Base-by-base conservation (phyloP, 2,113 vertebrate species). In the Mastomys natalensis region DNA sequence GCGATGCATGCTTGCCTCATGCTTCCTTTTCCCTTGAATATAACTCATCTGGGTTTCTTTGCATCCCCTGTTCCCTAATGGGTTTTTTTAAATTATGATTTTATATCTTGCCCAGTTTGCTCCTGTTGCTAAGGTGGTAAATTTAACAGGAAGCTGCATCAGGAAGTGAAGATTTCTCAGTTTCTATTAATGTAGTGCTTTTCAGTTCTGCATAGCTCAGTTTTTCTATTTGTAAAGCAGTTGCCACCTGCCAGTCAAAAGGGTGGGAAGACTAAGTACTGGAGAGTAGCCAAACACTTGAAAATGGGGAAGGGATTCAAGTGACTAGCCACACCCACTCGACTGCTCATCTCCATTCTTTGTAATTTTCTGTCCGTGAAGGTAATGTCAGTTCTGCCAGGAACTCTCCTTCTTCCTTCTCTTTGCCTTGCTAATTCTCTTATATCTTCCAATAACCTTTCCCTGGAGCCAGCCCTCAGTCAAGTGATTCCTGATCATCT, bases 201-300 rank as follows among this genome's bases (percentile, higher is more conserved):
- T 91, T 96, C 53, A 73, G 22, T 73, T 89, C 78, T 77, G 64
- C 13, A 64, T 87, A 88, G 29, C 37, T 90, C 48, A 74, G 55
- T 85, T 96, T 92, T 43, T 80, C 64, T 60, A 43, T 81, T 43
- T 77, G 26, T 91, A 96, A 91, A 51, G 24, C n/a, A 88, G 43
- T n/a, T 88, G 37, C 55, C 22, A 58, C 45, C 72, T 82, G 43
- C 29, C n/a, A 88, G 22, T 91, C 43, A 81, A 85, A 80, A 64
- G 5, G 0, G 12, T 90, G 0, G 64, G 21, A 64, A 77, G 12
- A 77, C 90, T 76, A 70, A 87, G 70, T 5, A 62, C 15, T 53
- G 17, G 51, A 90, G 21, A 70, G 34, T 19, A n/a, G 37, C 68
- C 72, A 86, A 92, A 43, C 51, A 53, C 29, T 45, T 70, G n/a